Evolutionary conservation across 2,888 invertebrate genomes (phyloP).

Genomic region (Branchellion lobata): DNA sequence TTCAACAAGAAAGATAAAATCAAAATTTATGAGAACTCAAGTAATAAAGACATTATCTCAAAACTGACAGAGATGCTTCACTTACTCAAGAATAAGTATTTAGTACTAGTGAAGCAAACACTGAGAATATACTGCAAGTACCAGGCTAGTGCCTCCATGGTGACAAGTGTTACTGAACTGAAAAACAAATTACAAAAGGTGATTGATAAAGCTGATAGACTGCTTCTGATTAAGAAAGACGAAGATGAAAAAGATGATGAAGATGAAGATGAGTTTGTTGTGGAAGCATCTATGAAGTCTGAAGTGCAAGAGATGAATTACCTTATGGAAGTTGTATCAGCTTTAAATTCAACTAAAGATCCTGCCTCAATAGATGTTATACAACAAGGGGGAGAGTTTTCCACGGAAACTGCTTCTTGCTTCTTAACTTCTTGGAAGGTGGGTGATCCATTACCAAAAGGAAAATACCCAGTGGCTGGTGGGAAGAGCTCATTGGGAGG

Average conservation of each 20-base stretch:
- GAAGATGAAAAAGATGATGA: slow-evolving; percentile 33
- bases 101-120: not conserved
- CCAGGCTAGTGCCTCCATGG: not conserved
- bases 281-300: not conserved
- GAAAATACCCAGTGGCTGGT: not conserved
- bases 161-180: slow-evolving; percentile 2
- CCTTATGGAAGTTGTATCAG: not conserved
- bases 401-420: not conserved
- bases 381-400: no score
- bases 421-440: not conserved
- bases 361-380: not conserved
- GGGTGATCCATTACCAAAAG: not conserved
- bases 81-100: not conserved
- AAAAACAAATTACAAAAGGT: slow-evolving; percentile 11
- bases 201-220: slow-evolving; percentile 17
- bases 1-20: not conserved
- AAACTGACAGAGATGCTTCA: not conserved
- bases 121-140: not conserved
- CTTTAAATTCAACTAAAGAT: not conserved
- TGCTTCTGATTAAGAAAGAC: not conserved
- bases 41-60: slow-evolving; percentile 18
- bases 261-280: slow-evolving; percentile 27
- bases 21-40: not conserved
- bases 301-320: not conserved
- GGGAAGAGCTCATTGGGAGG: not conserved